Percentiles rank a stretch among this genome's conserved stretches.
phyloP scores from a whole-genome alignment of 2,113 vertebrate genomes.

The Triplophysa siluroides region DNA sequence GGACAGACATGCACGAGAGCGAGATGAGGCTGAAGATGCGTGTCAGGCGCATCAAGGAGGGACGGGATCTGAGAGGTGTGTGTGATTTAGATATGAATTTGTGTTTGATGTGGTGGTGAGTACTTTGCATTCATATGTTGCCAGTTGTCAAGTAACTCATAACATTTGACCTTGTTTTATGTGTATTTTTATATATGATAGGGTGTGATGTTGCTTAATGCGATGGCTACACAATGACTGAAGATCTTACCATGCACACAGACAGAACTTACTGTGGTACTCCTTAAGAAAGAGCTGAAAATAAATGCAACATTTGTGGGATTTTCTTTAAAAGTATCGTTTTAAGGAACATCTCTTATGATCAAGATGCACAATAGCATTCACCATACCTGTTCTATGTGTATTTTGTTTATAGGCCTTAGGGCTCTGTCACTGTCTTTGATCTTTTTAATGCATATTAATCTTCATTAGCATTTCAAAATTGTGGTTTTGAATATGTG shows the following conservation, averaged over 20 bases:
- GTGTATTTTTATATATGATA: not conserved
- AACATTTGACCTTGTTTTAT: not conserved
- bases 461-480: not conserved
- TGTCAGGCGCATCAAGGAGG: slow-evolving; percentile 87
- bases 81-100: not conserved
- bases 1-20: slow-evolving; percentile 83
- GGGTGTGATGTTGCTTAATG: not conserved
- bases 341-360: too few species aligned
- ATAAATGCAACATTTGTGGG: not conserved
- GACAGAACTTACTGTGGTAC: not conserved
- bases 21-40: slow-evolving; percentile 93
- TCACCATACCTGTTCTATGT: too few species aligned
- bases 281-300: not conserved
- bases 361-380: too few species aligned
- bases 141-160: too few species aligned
- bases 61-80: slow-evolving; percentile 86
- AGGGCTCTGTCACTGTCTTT: not conserved
- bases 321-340: too few species aligned
- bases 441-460: not conserved
- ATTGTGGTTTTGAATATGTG: not conserved
- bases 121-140: not conserved
- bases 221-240: too few species aligned
- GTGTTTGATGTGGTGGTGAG: not conserved
- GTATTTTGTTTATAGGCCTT: not conserved
- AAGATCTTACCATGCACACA: too few species aligned